These are phyloP conservation scores for Sericinus montela DNA, from an alignment of 2,888 invertebrate species.

Conservation along the genomic window DNA sequence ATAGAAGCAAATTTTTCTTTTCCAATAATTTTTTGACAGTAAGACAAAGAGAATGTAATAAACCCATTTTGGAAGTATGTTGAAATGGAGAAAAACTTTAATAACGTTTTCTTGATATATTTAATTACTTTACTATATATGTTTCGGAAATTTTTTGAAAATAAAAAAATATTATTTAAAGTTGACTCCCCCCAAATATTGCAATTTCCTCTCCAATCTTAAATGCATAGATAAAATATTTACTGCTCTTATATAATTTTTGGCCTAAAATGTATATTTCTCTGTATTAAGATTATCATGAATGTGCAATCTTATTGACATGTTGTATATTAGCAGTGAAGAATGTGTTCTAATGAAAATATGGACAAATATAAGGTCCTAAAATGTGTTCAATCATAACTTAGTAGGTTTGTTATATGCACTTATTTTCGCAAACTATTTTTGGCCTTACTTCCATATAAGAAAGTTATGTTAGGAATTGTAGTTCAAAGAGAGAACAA, in stretches of 20 bases:
- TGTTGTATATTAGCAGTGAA: background rate
- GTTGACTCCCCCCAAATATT: background rate
- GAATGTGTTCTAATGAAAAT: conserved; percentile 1
- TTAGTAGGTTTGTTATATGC: conserved; percentile 3
- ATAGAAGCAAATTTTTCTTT: too few species aligned
- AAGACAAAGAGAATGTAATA: too few species aligned
- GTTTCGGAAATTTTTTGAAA: too few species aligned
- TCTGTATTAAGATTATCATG: conserved; percentile 1
- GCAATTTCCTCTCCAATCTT: conserved; percentile 8
- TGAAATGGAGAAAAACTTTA: too few species aligned
- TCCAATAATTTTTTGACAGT: too few species aligned
- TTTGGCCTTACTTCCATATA: conserved; percentile 13
- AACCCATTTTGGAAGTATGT: too few species aligned
- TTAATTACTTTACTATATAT: too few species aligned
- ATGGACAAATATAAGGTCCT: conserved; percentile 1
- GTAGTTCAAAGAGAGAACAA: conserved; percentile 35
- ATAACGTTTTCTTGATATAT: too few species aligned
- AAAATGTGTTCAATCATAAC: conserved; percentile 17
- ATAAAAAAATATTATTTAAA: too few species aligned
- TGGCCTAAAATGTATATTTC: conserved; percentile 17
- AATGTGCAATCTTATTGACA: background rate
- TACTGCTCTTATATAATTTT: conserved; percentile 4
- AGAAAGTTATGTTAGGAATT: conserved; percentile 13
- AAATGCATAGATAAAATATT: conserved; percentile 3
- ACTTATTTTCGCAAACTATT: conserved; percentile 4